Conservation (phyloP, 2,113 vertebrate species). For the Nothobranchius furzeri region DNA sequence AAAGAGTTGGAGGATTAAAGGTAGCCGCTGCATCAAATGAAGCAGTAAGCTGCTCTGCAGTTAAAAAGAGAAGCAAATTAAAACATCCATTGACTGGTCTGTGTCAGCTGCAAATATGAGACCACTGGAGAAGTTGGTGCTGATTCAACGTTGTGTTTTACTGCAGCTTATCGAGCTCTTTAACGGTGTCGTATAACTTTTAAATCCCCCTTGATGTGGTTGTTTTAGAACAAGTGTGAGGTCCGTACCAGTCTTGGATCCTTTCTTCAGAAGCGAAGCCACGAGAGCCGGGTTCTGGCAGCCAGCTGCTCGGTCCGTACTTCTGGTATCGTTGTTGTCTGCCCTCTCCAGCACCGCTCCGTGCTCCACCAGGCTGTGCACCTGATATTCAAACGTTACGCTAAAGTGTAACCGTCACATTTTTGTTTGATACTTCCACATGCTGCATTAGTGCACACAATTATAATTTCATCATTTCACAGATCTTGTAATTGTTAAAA, state of each 20-base stretch:
- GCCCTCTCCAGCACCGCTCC: slow-evolving; percentile 90
- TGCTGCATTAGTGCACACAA: neutral
- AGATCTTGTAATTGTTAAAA: slow-evolving; percentile 12
- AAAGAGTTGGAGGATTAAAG: slow-evolving; percentile 29
- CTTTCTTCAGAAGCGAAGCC: slow-evolving; percentile 90
- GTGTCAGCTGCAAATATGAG: slow-evolving; percentile 19
- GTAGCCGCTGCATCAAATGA: slow-evolving; percentile 20
- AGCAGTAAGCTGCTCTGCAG: slow-evolving; percentile 11
- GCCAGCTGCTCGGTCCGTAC: slow-evolving; percentile 87
- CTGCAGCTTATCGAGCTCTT: slow-evolving; percentile 1
- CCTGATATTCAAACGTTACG: slow-evolving; percentile 72
- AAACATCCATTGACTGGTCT: slow-evolving; percentile 24
- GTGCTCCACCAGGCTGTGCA: slow-evolving; percentile 92
- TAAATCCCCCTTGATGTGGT: neutral
- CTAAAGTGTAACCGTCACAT: neutral
- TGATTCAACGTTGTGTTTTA: slow-evolving; percentile 10
- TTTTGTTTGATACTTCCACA: neutral
- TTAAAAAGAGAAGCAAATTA: slow-evolving; percentile 5
- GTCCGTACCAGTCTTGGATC: slow-evolving; percentile 88
- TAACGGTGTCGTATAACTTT: neutral
- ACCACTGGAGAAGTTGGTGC: neutral
- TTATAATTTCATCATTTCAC: neutral
- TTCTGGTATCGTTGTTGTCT: slow-evolving; percentile 88
- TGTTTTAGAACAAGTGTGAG: neutral
- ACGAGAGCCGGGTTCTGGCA: slow-evolving; percentile 92